Evolutionary conservation across 1,140 invertebrate species (phyloP).

Genomic region (Doryteuthis pealeii): DNA sequence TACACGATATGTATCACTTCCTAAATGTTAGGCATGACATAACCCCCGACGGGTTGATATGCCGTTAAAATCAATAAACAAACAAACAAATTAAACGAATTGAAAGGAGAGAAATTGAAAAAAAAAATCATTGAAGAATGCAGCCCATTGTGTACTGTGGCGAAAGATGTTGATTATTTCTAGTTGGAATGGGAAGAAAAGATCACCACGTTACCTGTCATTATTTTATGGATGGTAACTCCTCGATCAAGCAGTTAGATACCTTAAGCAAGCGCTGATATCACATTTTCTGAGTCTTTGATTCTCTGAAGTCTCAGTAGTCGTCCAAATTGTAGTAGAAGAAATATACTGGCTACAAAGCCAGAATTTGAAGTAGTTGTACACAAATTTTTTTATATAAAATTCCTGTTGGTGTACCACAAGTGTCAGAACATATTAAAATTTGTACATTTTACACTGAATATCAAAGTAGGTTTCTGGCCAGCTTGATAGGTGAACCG

Average conservation of each 20-base stretch:
- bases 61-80: too few species aligned
- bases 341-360: conserved; percentile 7
- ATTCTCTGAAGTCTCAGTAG: conserved; percentile 9
- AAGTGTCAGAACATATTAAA: not conserved
- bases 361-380: not conserved
- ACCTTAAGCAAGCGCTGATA: conserved; percentile 15
- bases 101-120: too few species aligned
- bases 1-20: too few species aligned
- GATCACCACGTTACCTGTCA: conserved; percentile 15
- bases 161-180: too few species aligned
- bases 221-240: conserved; percentile 8
- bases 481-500: too few species aligned
- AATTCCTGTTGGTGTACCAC: conserved; percentile 4
- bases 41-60: too few species aligned
- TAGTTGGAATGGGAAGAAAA: conserved; percentile 15
- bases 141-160: too few species aligned
- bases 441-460: not conserved
- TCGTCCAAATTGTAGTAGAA: conserved; percentile 5
- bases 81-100: too few species aligned
- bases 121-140: too few species aligned
- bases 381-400: not conserved
- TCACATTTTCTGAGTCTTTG: not conserved
- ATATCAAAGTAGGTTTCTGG: too few species aligned
- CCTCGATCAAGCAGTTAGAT: conserved; percentile 12
- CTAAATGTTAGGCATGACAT: too few species aligned